A percentile compares a stretch with the other conserved stretches of the same genome.
Evolutionary conservation across 2,888 invertebrate genomes (phyloP).

Genomic region (Epistrophe eligans): DNA sequence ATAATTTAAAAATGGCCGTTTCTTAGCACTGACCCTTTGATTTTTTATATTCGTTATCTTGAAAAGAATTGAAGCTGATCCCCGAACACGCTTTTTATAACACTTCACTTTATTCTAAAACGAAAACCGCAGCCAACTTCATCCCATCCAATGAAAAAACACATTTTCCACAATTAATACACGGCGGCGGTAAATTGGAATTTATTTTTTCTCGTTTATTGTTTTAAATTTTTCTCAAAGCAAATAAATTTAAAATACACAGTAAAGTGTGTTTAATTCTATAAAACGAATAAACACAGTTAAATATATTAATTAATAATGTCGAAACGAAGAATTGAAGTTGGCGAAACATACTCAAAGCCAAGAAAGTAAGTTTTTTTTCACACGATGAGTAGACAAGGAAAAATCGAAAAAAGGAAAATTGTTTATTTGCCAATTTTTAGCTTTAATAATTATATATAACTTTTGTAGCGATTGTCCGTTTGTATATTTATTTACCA

Average conservation of each 20-base stretch:
- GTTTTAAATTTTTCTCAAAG: conserved; percentile 76
- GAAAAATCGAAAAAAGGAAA: not conserved
- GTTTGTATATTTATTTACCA: not conserved
- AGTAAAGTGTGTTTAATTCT: conserved; percentile 5
- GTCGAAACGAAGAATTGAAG: conserved; percentile 95
- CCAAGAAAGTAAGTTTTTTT: conserved; percentile 88
- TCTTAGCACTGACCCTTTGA: too few species aligned
- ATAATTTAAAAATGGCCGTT: too few species aligned
- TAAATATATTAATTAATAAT: conserved; percentile 80
- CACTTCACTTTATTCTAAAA: not conserved
- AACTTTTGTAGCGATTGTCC: not conserved
- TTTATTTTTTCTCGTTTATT: conserved; percentile 77
- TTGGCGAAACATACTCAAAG: conserved; percentile 92
- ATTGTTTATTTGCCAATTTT: not conserved
- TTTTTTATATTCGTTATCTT: not conserved
- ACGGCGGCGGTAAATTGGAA: conserved; percentile 37
- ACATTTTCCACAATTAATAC: conserved; percentile 57
- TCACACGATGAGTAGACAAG: not conserved
- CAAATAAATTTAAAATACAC: not conserved
- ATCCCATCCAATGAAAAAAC: conserved; percentile 55
- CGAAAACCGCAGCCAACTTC: conserved; percentile 47
- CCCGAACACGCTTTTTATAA: conserved; percentile 41
- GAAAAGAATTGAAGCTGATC: not conserved
- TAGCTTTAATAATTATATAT: not conserved
- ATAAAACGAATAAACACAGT: not conserved